These are phyloP conservation scores for Manis pentadactyla DNA, from an alignment of 2,797 vertebrate genomes.

Conservation along the genomic window DNA sequence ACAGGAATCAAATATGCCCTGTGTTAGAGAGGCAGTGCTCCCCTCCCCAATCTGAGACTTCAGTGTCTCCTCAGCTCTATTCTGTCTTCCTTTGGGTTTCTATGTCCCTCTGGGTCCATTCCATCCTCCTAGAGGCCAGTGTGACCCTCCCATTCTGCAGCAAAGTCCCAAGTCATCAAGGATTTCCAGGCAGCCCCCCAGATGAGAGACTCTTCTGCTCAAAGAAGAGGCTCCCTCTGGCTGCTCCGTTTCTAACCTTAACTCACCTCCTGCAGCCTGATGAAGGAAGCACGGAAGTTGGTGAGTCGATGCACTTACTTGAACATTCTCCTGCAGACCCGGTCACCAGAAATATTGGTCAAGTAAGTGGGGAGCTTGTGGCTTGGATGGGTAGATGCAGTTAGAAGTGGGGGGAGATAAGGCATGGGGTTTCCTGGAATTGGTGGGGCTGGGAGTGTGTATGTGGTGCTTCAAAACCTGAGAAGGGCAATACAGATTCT, in stretches of 20 bases:
- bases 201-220: neutral
- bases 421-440: neutral
- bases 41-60: neutral
- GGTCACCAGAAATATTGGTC: conserved; percentile 92
- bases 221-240: neutral
- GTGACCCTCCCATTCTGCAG: neutral
- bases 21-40: neutral
- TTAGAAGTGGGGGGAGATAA: neutral
- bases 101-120: neutral
- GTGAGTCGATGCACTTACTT: conserved; percentile 97
- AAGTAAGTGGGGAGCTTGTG: conserved; percentile 86
- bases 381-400: neutral
- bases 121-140: neutral
- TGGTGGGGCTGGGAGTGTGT: neutral
- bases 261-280: conserved; percentile 88
- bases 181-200: neutral
- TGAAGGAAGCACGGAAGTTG: conserved; percentile 98
- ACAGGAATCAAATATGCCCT: neutral
- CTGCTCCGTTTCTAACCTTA: neutral
- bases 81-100: neutral
- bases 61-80: neutral
- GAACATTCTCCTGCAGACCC: conserved; percentile 96
- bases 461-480: neutral
- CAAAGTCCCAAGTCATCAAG: neutral
- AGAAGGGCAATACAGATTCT: neutral